Percentiles rank a stretch among this genome's conserved stretches.
These are phyloP conservation scores for Acanthochromis polyacanthus DNA, from an alignment of 2,113 vertebrate species.

Conservation along the genomic window DNA sequence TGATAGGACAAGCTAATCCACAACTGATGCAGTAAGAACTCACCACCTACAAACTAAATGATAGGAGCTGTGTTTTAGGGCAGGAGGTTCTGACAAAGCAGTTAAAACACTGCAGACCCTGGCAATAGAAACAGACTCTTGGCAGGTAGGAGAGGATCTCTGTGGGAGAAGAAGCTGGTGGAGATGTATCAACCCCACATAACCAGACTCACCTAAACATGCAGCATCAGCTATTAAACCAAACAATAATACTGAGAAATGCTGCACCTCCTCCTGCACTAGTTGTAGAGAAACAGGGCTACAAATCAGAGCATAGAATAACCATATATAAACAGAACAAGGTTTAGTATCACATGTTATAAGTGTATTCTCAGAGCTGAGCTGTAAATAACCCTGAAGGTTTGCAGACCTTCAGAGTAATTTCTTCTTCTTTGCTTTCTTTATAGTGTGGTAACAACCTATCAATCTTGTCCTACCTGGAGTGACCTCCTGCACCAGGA, in stretches of 20 bases:
- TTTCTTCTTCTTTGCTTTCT: too few relatives aligned
- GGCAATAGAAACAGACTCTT: constrained; percentile 6
- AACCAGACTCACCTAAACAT: constrained; percentile 19
- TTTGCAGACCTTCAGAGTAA: background rate
- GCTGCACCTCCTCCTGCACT: constrained; percentile 16
- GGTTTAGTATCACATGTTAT: background rate
- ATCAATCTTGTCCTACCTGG: constrained; percentile 66
- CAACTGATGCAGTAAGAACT: background rate
- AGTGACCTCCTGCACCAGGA: constrained; percentile 81
- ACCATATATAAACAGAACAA: background rate
- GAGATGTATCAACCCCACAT: constrained; percentile 5
- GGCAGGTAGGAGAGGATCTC: constrained; percentile 16
- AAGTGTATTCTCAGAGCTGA: background rate
- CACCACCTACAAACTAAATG: background rate
- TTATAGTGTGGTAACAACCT: background rate
- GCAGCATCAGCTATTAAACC: constrained; percentile 41
- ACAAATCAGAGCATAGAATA: background rate
- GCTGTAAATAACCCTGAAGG: too few relatives aligned
- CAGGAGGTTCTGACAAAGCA: background rate
- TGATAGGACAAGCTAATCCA: background rate
- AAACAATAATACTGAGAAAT: constrained; percentile 16
- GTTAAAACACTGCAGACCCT: constrained; percentile 29
- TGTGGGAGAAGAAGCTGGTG: constrained; percentile 13
- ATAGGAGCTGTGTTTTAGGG: background rate
- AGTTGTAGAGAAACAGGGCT: background rate